Conservation (phyloP, 1,140 invertebrate species). For the Conus betulinus region DNA sequence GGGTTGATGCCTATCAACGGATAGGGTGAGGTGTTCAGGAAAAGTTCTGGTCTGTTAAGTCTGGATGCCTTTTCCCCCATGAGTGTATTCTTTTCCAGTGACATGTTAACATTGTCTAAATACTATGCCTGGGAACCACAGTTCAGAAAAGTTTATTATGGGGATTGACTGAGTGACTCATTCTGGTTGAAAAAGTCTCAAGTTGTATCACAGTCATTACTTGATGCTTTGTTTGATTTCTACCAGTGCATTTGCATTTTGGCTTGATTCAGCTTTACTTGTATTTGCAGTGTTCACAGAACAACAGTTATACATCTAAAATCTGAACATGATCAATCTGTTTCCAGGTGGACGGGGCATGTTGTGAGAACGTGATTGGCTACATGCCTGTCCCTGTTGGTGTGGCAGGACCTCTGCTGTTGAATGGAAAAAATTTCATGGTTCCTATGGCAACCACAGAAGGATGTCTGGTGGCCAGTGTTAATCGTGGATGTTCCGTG, state of each 20-base stretch:
- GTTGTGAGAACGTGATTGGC: slow-evolving; percentile 99
- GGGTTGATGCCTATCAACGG: no score
- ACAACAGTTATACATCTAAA: not conserved
- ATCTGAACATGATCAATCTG: not conserved
- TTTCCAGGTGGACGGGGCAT: slow-evolving; percentile 88
- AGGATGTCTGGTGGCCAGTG: slow-evolving; percentile 97
- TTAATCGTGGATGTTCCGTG: slow-evolving; percentile 96
- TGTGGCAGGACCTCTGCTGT: slow-evolving; percentile 92
- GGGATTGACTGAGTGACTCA: no score
- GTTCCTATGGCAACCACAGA: slow-evolving; percentile 99
- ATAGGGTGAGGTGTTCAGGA: no score
- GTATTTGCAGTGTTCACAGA: not conserved
- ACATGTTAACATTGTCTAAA: no score
- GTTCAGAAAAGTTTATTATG: no score
- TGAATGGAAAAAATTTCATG: slow-evolving; percentile 89
- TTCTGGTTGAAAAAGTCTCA: no score
- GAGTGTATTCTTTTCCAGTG: no score
- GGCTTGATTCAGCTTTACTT: not conserved
- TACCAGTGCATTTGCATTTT: not conserved
- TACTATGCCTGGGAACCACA: no score
- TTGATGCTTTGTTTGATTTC: not conserved
- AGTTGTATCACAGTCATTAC: no score
- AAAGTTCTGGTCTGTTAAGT: no score
- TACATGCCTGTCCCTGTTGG: slow-evolving; percentile 97
- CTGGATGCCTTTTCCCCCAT: no score